phyloP scores from a whole-genome alignment of 2,113 vertebrate species.

The Seriola quinqueradiata region DNA sequence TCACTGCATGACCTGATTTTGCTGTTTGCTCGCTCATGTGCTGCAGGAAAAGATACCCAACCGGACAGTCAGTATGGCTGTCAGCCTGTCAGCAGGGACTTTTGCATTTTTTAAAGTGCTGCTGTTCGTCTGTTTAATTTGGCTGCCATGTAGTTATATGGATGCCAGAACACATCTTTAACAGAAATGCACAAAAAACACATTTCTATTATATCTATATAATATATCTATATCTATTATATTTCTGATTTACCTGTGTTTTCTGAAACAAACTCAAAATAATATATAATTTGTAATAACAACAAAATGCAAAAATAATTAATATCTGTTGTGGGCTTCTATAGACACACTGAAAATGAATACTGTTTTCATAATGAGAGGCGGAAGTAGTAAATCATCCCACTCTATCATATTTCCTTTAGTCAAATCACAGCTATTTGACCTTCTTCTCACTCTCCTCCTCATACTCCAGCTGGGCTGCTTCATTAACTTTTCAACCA shows the following conservation, averaged over 20 bases:
- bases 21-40: not conserved
- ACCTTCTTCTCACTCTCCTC: conserved; percentile 8
- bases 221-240: too few species aligned
- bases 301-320: not conserved
- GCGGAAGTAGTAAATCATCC: not conserved
- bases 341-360: not conserved
- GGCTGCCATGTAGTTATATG: not conserved
- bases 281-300: not conserved
- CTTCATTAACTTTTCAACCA: conserved; percentile 40
- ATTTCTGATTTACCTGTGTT: not conserved
- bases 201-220: not conserved
- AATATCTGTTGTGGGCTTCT: not conserved
- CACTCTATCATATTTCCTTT: conserved; percentile 1
- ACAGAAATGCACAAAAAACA: not conserved
- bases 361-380: not conserved
- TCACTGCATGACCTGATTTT: conserved; percentile 29
- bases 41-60: not conserved
- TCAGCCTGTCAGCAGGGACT: not conserved
- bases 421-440: conserved; percentile 34
- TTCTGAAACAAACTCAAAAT: not conserved
- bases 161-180: not conserved
- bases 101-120: not conserved
- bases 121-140: not conserved
- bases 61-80: not conserved
- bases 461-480: not conserved